These are phyloP conservation scores for Noctua janthina DNA, from an alignment of 2,888 invertebrate genomes.

Conservation along the genomic window DNA sequence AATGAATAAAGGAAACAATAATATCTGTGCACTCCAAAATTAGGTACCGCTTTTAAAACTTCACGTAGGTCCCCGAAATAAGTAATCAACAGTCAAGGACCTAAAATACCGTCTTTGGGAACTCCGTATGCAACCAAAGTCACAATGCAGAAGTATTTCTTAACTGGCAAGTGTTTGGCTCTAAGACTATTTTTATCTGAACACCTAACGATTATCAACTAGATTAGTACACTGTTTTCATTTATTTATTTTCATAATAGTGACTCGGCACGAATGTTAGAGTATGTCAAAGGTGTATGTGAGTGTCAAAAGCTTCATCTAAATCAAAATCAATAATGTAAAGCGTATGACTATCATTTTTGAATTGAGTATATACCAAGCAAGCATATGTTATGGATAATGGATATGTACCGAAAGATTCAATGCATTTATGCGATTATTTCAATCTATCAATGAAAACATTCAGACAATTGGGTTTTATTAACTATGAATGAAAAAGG, in stretches of 20 bases:
- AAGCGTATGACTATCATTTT: background rate
- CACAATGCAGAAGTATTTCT: background rate
- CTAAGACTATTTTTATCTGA: background rate
- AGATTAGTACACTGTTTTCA: background rate
- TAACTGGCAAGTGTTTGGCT: background rate
- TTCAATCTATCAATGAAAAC: background rate
- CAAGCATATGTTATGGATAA: background rate
- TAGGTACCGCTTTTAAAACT: too few species aligned
- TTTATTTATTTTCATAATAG: background rate
- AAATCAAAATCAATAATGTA: background rate
- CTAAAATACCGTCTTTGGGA: background rate
- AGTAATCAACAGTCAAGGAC: background rate
- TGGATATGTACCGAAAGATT: background rate
- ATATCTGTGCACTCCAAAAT: too few species aligned
- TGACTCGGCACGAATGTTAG: background rate
- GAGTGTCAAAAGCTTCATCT: background rate
- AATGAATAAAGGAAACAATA: too few species aligned
- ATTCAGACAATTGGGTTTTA: background rate
- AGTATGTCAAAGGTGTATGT: background rate
- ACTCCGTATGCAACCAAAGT: background rate
- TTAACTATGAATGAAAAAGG: background rate
- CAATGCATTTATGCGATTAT: background rate
- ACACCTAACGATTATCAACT: background rate
- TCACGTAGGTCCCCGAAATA: background rate
- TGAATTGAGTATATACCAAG: background rate